Evolutionary conservation across 2,888 invertebrate species (phyloP).

Genomic region (Glyphotaelius pellucidus): DNA sequence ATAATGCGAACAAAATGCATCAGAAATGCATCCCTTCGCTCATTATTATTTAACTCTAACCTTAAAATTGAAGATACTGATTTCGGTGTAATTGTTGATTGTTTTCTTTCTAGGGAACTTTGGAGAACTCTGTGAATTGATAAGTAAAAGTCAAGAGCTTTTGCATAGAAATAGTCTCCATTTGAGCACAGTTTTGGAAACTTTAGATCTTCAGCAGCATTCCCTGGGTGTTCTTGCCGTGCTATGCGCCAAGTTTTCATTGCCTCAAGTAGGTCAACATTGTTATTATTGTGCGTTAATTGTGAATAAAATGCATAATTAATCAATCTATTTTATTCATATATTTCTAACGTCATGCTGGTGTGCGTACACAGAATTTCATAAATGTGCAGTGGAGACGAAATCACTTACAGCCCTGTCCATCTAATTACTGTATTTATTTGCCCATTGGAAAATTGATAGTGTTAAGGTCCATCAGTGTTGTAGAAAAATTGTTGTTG

Average conservation of each 20-base stretch:
- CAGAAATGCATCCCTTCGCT: background rate
- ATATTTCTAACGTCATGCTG: background rate
- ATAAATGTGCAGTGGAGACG: background rate
- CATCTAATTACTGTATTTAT: background rate
- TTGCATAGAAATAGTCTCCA: slow-evolving; percentile 89
- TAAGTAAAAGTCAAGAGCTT: slow-evolving; percentile 88
- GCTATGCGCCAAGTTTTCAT: slow-evolving; percentile 86
- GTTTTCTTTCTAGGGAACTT: slow-evolving; percentile 80
- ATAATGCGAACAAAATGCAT: background rate
- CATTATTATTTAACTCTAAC: background rate
- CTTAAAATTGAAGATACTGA: background rate
- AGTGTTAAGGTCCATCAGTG: background rate
- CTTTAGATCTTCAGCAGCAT: slow-evolving; percentile 93
- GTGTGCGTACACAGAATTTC: background rate
- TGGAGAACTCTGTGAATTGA: slow-evolving; percentile 84
- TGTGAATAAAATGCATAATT: background rate
- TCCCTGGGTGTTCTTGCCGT: slow-evolving; percentile 93
- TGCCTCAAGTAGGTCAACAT: slow-evolving; percentile 74
- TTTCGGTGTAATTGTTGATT: background rate
- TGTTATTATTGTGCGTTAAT: slow-evolving; percentile 40
- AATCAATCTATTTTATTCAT: background rate
- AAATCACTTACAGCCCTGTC: background rate
- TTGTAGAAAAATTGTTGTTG: background rate
- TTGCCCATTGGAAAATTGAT: background rate
- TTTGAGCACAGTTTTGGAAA: slow-evolving; percentile 93